A percentile compares a stretch with the other conserved stretches of the same genome.
Conservation (phyloP, 2,113 vertebrate species). For the Diphyllodes magnificus region DNA sequence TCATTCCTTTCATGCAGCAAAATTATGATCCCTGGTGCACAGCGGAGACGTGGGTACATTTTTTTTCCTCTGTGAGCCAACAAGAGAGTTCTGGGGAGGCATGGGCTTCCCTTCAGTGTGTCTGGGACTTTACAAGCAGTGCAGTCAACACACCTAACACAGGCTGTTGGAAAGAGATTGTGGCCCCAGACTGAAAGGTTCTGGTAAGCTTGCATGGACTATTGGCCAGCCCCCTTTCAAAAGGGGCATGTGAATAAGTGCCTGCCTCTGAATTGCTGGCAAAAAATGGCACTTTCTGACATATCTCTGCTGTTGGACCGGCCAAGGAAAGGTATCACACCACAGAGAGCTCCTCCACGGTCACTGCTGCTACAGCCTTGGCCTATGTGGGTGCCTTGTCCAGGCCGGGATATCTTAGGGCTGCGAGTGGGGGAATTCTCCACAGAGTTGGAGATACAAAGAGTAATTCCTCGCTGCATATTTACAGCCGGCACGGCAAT, state of each 20-base stretch:
- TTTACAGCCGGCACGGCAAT: neutral
- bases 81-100: neutral
- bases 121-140: neutral
- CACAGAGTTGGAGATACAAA: fast-evolving
- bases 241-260: neutral
- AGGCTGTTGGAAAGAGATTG: neutral
- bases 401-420: neutral
- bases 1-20: neutral
- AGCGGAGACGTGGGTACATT: neutral
- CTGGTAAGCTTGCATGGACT: neutral
- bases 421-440: neutral
- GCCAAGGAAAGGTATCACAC: fast-evolving
- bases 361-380: neutral
- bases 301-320: neutral
- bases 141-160: neutral
- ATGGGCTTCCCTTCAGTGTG: neutral
- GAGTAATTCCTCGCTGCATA: neutral
- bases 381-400: neutral
- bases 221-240: neutral
- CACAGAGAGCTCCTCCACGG: neutral
- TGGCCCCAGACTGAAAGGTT: neutral
- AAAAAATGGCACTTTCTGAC: neutral
- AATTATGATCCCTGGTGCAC: neutral
- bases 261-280: neutral
- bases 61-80: neutral